Evolutionary conservation across 2,113 vertebrate species (phyloP), one percentile per base, ranked within the genome.

Genomic region (Neogale vison): DNA sequence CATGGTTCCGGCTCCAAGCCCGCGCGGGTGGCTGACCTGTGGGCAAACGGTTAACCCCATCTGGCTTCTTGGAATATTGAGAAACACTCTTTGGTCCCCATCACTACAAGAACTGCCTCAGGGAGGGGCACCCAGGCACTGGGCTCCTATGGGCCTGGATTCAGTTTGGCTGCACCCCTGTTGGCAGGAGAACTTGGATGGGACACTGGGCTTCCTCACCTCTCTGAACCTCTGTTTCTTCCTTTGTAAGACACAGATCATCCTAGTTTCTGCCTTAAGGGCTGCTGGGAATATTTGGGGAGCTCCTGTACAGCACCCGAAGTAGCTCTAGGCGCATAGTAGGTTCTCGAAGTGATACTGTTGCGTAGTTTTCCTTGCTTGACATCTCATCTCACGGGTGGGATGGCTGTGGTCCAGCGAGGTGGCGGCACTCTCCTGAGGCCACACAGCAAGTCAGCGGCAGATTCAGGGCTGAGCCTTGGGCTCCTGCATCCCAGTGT

Each of bases 161-260:
- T 72, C 52, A 3, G 24, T 69, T 80, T 74, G 26, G 26, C 34
- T 13, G 47, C 2, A 34, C 26, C 29, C 36, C 59, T 65, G 1
- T 45, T n/a, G 63, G 29, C 52, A 0, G 36, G n/a, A 55, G 20
- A 13, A 2, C 6, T 6, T 31, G 31, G 24, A 1, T 76, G 42
- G 42, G 21, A 1, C 2, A 0, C 11, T 7, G 11, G 24, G 81
- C 26, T 76, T 81, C 36, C 24, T 29, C 6, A 0, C 31, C 14
- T 57, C 31, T 1, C 29, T 23, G 42, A 45, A 12, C 61, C 42
- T 74, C 57, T 0, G 5, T 20, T 36, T 17, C 20, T 36, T 76
- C 34, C n/a, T 36, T 34, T 42, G 31, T 57, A 36, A 79, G n/a
- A 61, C 0, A 1, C 6, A 17, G 29, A 13, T 50, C 4, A 3